phyloP scores from a whole-genome alignment of 2,113 vertebrate species.

The Mandrillus leucophaeus region DNA sequence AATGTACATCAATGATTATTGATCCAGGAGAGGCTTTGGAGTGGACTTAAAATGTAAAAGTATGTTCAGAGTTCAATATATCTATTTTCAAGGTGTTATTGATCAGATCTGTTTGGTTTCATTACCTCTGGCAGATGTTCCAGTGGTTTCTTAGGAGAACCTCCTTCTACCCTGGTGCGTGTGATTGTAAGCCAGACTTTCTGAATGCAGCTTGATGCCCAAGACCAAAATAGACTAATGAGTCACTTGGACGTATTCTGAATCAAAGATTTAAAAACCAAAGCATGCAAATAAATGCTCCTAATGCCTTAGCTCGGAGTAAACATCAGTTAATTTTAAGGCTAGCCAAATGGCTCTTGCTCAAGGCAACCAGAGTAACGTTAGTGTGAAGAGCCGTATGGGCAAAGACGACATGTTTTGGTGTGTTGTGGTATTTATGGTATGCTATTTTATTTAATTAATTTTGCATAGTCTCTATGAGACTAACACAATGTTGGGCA shows the following conservation, averaged over 20 bases:
- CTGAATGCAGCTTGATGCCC: constrained; percentile 42
- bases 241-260: constrained; percentile 68
- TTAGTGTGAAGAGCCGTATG: too few relatives aligned
- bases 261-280: constrained; percentile 57
- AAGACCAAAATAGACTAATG: constrained; percentile 67
- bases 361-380: not conserved
- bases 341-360: not conserved
- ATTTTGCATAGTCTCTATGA: not conserved
- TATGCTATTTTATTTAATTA: not conserved
- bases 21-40: not conserved
- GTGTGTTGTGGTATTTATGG: accelerated
- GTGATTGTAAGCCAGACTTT: not conserved
- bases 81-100: not conserved
- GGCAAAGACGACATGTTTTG: accelerated
- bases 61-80: not conserved
- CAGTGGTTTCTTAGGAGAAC: not conserved
- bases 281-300: constrained; percentile 9
- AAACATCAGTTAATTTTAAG: not conserved
- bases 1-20: not conserved
- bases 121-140: not conserved
- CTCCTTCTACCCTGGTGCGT: not conserved
- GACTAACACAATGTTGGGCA: not conserved
- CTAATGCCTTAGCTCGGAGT: not conserved
- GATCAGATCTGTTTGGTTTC: not conserved
- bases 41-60: not conserved